phyloP scores from a whole-genome alignment of 2,888 invertebrate species.

The Platycheirus albimanus region DNA sequence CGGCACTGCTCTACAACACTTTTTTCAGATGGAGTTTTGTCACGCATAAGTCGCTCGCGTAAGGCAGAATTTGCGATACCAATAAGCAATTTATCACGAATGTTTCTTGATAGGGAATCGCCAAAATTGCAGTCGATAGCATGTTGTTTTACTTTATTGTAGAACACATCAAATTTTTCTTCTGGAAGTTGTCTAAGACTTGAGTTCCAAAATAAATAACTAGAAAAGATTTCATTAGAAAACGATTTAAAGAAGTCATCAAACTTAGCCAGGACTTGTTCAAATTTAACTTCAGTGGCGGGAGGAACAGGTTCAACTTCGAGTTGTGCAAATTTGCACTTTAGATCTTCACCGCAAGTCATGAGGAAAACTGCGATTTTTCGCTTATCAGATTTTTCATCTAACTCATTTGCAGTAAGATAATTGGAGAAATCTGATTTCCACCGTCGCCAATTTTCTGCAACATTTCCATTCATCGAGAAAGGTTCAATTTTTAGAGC shows the following conservation, averaged over 20 bases:
- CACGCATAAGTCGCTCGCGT: not conserved
- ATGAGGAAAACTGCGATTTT: slow-evolving; percentile 4
- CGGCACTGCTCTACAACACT: not conserved
- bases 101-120: slow-evolving; percentile 11
- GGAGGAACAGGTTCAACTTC: not conserved
- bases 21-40: not conserved
- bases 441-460: not conserved
- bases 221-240: slow-evolving; percentile 6
- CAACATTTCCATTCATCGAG: slow-evolving; percentile 1
- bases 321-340: slow-evolving; percentile 1
- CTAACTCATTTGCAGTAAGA: slow-evolving; percentile 9
- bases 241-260: slow-evolving; percentile 8
- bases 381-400: no score
- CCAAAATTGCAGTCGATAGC: slow-evolving; percentile 7
- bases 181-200: slow-evolving; percentile 10
- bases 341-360: slow-evolving; percentile 6
- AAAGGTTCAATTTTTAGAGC: not conserved
- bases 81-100: no score
- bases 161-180: slow-evolving; percentile 11
- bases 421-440: no score
- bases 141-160: slow-evolving; percentile 11
- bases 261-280: slow-evolving; percentile 6
- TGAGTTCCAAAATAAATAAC: slow-evolving; percentile 8
- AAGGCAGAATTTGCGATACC: no score
- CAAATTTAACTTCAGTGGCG: slow-evolving; percentile 2